phyloP scores from a whole-genome alignment of 2,888 invertebrate genomes.

The Thera britannica region DNA sequence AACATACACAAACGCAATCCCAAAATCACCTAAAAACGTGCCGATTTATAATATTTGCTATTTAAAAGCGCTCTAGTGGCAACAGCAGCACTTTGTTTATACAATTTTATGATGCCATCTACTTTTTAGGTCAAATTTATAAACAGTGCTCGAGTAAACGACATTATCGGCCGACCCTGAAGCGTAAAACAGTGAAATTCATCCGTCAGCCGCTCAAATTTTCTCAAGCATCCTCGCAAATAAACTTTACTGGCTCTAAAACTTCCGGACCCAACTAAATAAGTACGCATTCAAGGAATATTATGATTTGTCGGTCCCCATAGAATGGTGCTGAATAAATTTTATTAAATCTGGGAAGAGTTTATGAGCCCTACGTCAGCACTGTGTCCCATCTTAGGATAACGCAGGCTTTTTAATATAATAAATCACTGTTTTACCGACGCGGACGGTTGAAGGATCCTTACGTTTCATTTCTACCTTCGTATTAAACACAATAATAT shows the following conservation, averaged over 20 bases:
- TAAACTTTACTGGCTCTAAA: constrained; percentile 79
- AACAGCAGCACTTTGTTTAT: constrained; percentile 6
- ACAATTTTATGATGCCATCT: constrained; percentile 10
- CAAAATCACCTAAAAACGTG: too few relatives aligned
- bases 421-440: constrained; percentile 67
- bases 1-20: too few relatives aligned
- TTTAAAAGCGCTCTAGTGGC: background rate
- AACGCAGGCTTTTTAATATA: constrained; percentile 69
- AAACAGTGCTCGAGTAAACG: constrained; percentile 32
- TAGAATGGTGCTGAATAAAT: constrained; percentile 79
- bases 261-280: constrained; percentile 76
- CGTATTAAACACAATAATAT: constrained; percentile 36
- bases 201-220: constrained; percentile 52
- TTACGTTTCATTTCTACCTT: constrained; percentile 38
- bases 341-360: constrained; percentile 80
- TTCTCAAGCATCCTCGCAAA: constrained; percentile 63
- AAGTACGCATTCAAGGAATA: constrained; percentile 77
- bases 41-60: too few relatives aligned
- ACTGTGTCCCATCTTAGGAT: constrained; percentile 60
- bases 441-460: constrained; percentile 43
- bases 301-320: constrained; percentile 81
- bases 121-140: constrained; percentile 25
- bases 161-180: constrained; percentile 37
- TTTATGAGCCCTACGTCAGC: constrained; percentile 79
- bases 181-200: constrained; percentile 44